Evolutionary conservation across 2,113 vertebrate species (phyloP).

Genomic region (Protobothrops mucrosquamatus): DNA sequence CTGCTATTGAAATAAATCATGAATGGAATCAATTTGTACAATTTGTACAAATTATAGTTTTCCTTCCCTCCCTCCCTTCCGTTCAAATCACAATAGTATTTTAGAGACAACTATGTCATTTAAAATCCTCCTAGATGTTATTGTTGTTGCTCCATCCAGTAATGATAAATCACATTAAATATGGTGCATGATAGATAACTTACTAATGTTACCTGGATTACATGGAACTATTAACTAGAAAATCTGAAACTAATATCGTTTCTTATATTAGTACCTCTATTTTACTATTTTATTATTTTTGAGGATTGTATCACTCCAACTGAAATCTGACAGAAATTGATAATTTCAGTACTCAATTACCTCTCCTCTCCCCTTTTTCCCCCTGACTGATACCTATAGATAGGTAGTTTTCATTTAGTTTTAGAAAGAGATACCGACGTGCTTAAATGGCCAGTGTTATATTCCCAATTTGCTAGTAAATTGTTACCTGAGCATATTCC

Average conservation of each 20-base stretch:
- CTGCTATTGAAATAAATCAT: constrained; percentile 18
- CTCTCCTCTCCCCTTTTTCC: neutral
- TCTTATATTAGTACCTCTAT: neutral
- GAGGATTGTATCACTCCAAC: neutral
- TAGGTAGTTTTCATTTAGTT: neutral
- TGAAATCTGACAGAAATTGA: neutral
- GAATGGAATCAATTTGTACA: neutral
- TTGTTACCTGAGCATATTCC: neutral
- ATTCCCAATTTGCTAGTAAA: neutral
- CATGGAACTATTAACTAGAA: neutral
- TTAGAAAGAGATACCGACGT: neutral
- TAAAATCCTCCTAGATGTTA: neutral
- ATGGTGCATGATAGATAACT: neutral
- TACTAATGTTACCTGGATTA: neutral
- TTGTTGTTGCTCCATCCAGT: neutral
- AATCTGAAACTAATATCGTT: neutral
- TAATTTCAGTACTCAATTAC: neutral
- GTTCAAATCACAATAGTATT: neutral
- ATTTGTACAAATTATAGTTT: neutral
- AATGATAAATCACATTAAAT: neutral
- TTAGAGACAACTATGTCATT: neutral
- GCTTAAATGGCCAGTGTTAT: neutral
- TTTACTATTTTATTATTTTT: neutral
- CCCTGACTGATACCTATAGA: neutral
- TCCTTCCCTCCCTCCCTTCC: neutral